Percentiles rank a stretch among this genome's conserved stretches.
These are phyloP conservation scores for Baryphthengus martii DNA, from an alignment of 2,113 vertebrate species.

Conservation along the genomic window DNA sequence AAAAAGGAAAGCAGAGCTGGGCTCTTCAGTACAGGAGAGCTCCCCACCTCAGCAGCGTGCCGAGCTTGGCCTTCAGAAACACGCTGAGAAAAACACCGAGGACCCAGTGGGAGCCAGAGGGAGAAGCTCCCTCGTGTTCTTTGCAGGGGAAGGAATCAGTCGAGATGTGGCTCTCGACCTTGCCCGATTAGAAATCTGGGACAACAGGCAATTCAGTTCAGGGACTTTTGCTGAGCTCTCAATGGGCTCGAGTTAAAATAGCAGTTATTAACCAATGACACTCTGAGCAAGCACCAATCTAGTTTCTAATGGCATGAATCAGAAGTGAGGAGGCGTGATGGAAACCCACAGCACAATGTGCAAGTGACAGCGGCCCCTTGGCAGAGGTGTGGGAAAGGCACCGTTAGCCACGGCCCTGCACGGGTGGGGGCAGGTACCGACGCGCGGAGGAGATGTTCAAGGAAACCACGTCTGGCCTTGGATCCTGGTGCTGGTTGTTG, in stretches of 20 bases:
- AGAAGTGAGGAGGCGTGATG: background rate
- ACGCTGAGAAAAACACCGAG: background rate
- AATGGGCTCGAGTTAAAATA: background rate
- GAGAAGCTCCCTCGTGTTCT: background rate
- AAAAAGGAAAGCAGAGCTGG: background rate
- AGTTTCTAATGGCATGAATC: background rate
- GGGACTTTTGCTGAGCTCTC: background rate
- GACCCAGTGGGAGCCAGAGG: background rate
- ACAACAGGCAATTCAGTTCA: background rate
- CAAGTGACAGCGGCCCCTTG: background rate
- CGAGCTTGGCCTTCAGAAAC: background rate
- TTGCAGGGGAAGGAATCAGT: background rate
- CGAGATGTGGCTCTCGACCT: background rate
- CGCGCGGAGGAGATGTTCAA: fast-evolving
- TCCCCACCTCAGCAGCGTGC: fast-evolving
- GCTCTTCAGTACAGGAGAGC: background rate
- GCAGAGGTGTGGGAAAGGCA: background rate
- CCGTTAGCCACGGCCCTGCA: fast-evolving
- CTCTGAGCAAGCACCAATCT: background rate
- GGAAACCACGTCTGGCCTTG: no score
- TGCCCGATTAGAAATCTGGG: background rate
- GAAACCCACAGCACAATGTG: background rate
- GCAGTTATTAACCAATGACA: background rate
- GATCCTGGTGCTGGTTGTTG: background rate
- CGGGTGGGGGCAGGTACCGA: fast-evolving